These are phyloP conservation scores for Novumbra hubbsi DNA, from an alignment of 2,797 vertebrate species.

Conservation along the genomic window DNA sequence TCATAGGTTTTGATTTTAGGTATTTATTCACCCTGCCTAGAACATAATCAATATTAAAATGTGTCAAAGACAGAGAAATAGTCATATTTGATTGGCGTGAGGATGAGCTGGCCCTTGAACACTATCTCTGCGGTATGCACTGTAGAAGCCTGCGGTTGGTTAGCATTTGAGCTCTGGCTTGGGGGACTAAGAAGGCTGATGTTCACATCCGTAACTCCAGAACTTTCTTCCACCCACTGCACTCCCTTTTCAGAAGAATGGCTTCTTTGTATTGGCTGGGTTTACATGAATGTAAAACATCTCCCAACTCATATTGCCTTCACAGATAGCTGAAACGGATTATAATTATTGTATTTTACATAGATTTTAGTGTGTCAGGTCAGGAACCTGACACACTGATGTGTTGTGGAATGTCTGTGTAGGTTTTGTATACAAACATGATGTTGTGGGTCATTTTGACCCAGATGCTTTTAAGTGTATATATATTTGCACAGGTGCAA, in stretches of 20 bases:
- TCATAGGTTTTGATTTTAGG: not conserved
- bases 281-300: conserved; percentile 55
- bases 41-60: not conserved
- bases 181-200: not conserved
- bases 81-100: not conserved
- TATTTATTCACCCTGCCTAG: not conserved
- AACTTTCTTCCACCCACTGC: conserved; percentile 58
- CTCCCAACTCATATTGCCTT: conserved; percentile 36
- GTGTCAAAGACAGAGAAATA: not conserved
- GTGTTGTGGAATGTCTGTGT: too few relatives aligned
- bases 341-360: conserved; percentile 2
- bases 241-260: conserved; percentile 56
- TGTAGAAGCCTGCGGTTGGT: not conserved
- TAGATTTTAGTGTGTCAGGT: not conserved
- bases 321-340: conserved; percentile 26
- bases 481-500: too few relatives aligned
- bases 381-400: too few relatives aligned
- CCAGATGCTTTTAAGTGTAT: too few relatives aligned
- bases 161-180: not conserved
- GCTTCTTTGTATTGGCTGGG: conserved; percentile 50
- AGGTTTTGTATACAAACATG: too few relatives aligned
- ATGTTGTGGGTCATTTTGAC: too few relatives aligned
- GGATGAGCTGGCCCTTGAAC: not conserved
- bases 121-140: not conserved
- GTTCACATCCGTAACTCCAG: not conserved